Evolutionary conservation across 2,797 vertebrate species (phyloP).

Genomic region (Gymnopithys bicolor): DNA sequence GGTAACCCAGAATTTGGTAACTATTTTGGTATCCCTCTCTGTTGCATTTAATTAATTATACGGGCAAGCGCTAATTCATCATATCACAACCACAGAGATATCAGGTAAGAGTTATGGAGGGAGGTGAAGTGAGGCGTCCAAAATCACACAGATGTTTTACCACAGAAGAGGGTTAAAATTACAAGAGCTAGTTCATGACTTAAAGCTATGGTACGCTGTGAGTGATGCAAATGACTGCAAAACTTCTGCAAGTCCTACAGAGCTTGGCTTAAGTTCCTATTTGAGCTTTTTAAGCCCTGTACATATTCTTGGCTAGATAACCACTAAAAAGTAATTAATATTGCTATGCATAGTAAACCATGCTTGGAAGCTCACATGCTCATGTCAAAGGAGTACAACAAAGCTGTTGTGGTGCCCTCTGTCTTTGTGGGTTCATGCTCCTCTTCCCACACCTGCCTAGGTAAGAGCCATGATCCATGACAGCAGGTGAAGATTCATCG

Average conservation of each 20-base stretch:
- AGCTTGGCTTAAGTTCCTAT: neutral
- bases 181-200: neutral
- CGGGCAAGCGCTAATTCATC: neutral
- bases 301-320: neutral
- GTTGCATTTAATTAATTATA: neutral
- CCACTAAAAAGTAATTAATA: slow-evolving; percentile 1
- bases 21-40: neutral
- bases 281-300: neutral
- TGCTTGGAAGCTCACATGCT: neutral
- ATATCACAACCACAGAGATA: neutral
- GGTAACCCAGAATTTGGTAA: neutral
- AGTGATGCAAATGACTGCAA: neutral
- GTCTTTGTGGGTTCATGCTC: neutral
- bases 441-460: neutral
- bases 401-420: neutral
- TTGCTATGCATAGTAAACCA: neutral
- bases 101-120: neutral
- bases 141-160: neutral
- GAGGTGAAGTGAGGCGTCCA: neutral
- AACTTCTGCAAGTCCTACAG: neutral
- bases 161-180: neutral
- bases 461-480: neutral
- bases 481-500: neutral
- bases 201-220: neutral
- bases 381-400: neutral